Evolutionary conservation across 2,113 vertebrate species (phyloP).

Genomic region (Bujurquina vittata): DNA sequence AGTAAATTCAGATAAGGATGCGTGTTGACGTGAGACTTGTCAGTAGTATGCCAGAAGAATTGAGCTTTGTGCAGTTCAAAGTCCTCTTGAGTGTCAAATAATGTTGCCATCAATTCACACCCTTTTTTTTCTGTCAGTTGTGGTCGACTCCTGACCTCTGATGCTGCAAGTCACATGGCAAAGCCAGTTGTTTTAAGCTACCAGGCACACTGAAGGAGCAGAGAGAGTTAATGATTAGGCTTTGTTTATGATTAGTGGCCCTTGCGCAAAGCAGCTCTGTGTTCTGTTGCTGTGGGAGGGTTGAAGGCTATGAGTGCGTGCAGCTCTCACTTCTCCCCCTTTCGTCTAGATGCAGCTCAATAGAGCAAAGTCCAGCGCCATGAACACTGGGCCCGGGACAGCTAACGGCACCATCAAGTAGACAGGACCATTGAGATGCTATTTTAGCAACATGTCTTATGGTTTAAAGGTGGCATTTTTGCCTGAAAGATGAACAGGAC

Average conservation of each 20-base stretch:
- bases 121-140: slow-evolving; percentile 16
- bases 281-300: slow-evolving; percentile 51
- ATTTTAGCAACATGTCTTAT: neutral
- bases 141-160: slow-evolving; percentile 41
- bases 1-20: slow-evolving; percentile 12
- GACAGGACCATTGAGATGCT: slow-evolving; percentile 2
- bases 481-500: slow-evolving; percentile 14
- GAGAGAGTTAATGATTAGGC: slow-evolving; percentile 77
- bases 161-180: slow-evolving; percentile 50
- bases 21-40: neutral
- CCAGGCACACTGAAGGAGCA: slow-evolving; percentile 51
- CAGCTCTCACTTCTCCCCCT: slow-evolving; percentile 6
- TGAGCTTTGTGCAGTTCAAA: slow-evolving; percentile 10
- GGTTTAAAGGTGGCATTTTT: neutral
- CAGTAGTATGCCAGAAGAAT: neutral
- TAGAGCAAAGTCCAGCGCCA: slow-evolving; percentile 72
- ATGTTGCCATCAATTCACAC: neutral
- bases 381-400: slow-evolving; percentile 37
- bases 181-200: slow-evolving; percentile 45
- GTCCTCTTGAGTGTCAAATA: slow-evolving; percentile 32
- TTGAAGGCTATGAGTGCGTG: slow-evolving; percentile 40
- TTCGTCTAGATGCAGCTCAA: slow-evolving; percentile 18
- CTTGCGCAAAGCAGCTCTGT: slow-evolving; percentile 67
- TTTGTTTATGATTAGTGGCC: slow-evolving; percentile 77
- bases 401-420: slow-evolving; percentile 30